A percentile compares a stretch with the other conserved stretches of the same genome.
Evolutionary conservation across 2,113 vertebrate species (phyloP).

Genomic region (Equus przewalskii): DNA sequence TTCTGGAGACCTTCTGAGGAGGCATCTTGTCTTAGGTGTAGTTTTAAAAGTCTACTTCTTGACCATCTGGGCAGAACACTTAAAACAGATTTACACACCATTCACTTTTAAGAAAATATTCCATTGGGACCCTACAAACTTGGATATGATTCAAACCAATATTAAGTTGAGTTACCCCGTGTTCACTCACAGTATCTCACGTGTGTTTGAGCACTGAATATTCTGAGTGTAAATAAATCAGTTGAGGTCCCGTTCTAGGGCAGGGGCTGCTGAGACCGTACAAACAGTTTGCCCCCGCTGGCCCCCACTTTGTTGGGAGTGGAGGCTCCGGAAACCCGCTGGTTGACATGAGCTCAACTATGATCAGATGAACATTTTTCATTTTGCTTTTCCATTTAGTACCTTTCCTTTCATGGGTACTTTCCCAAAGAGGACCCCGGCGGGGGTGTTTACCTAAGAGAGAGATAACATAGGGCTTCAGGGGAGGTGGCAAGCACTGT

Average conservation of each 20-base stretch:
- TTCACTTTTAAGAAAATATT: neutral
- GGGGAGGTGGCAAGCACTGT: neutral
- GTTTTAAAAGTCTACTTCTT: neutral
- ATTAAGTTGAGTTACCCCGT: neutral
- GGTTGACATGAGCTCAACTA: neutral
- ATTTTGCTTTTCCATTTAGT: neutral
- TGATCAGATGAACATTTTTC: neutral
- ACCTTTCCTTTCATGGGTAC: neutral
- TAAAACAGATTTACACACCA: no score
- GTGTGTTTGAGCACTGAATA: fast-evolving
- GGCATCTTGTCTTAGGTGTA: no score
- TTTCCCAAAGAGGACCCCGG: neutral
- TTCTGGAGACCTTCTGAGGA: neutral
- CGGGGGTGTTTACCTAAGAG: neutral
- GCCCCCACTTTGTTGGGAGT: neutral
- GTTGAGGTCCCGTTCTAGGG: neutral
- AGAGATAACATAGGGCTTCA: neutral
- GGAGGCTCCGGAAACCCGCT: neutral
- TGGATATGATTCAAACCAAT: neutral
- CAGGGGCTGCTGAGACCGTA: fast-evolving
- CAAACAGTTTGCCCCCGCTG: fast-evolving
- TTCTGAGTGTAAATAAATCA: neutral
- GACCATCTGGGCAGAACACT: neutral
- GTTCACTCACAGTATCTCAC: neutral
- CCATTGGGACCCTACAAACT: neutral